Evolutionary conservation across 2,797 vertebrate genomes (phyloP), one percentile per base, ranked within the genome.

Genomic region (Lacerta agilis): DNA sequence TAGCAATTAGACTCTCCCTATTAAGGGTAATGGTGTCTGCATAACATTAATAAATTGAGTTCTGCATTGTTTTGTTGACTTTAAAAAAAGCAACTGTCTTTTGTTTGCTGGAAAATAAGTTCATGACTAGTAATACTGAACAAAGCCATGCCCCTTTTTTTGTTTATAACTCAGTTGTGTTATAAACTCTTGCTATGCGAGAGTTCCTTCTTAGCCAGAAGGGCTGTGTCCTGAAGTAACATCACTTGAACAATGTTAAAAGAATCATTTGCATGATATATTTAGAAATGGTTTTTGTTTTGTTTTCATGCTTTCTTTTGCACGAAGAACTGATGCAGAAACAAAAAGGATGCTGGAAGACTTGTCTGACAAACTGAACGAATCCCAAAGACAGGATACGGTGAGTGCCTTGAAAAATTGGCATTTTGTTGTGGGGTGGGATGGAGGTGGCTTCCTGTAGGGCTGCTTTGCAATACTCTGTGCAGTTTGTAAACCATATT

Each of bases 291-390:
- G 72, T 90, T 61, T 43, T 58, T 3, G 61, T 43, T 15, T 91
- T 5, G 80, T 72, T 94, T 93, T 86, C 94, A 87, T 77, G 33
- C 38, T 67, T 67, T 36, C 88, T 86, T 1, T 76, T 69, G 18
- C 45, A 61, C 38, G 90, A 90, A 99, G 98, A 95, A 96, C 95
- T 33, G 98, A 99, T 94, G 97, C 98, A 76, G 98, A 98, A 95
- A 98, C 97, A 87, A 98, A 97, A 92, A 97, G 93, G 91, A 97
- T 97, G 79, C 95, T 99, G 95, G 97, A 98, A 94, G 97, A 96
- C 89, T 94, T 99, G 90, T 96, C 97, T 38, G 97, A 96, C 75
- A 97, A 97, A 87, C 84, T 98, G 89, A 93, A 94, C 13, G 92
- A 97, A 87, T 96, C 97, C 29, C 97, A 97, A 91, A 97, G 94